Evolutionary conservation across 2,113 vertebrate genomes (phyloP).

Genomic region (Prochilodus magdalenae): DNA sequence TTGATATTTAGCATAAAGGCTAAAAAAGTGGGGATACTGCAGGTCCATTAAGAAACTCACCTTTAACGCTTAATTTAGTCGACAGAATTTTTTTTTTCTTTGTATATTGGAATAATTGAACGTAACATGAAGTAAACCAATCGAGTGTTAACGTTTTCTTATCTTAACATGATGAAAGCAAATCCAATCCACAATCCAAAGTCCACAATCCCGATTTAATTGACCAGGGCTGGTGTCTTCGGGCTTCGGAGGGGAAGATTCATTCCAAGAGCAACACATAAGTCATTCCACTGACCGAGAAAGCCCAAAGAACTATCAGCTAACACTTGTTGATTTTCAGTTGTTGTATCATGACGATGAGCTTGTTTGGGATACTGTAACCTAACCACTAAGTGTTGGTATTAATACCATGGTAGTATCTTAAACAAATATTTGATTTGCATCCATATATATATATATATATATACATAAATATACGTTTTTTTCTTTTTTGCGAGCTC

Average conservation of each 20-base stretch:
- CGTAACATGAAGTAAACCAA: slow-evolving; percentile 11
- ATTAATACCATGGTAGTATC: neutral
- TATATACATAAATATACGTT: slow-evolving; percentile 3
- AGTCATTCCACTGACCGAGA: neutral
- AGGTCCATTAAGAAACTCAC: slow-evolving; percentile 29
- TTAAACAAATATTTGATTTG: neutral
- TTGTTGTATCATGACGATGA: neutral
- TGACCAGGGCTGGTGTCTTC: slow-evolving; percentile 7
- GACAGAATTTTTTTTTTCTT: neutral
- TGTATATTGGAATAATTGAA: slow-evolving; percentile 16
- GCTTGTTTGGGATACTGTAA: neutral
- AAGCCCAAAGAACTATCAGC: slow-evolving; percentile 50
- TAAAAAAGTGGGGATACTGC: slow-evolving; percentile 31
- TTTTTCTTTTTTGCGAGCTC: neutral
- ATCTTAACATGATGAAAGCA: slow-evolving; percentile 3
- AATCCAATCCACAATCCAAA: slow-evolving; percentile 13
- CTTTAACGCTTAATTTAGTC: slow-evolving; percentile 21
- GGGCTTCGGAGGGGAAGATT: slow-evolving; percentile 25
- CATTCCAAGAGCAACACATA: slow-evolving; percentile 11
- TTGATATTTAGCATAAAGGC: slow-evolving; percentile 1
- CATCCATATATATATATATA: neutral
- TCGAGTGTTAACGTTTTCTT: neutral
- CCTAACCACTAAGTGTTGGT: neutral
- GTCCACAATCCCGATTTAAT: slow-evolving; percentile 16
- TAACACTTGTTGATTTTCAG: slow-evolving; percentile 28